Evolutionary conservation across 2,888 invertebrate genomes (phyloP), one percentile per base, ranked within the genome.

Genomic region (Campoplex nolae): DNA sequence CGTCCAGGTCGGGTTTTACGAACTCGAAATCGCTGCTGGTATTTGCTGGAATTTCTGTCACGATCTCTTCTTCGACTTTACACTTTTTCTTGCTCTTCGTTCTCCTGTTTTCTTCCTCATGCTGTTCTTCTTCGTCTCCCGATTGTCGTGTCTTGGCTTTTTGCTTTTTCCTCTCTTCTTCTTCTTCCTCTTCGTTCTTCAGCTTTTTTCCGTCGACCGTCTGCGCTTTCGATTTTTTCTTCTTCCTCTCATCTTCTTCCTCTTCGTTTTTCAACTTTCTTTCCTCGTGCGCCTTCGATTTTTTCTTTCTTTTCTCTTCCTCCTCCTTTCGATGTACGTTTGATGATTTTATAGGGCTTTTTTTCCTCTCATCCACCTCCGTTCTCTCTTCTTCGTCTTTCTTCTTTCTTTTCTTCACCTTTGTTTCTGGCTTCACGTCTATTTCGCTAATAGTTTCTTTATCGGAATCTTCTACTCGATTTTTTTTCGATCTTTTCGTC

Each of bases 331-430:
- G 42, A 42, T 42, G 42, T 9, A 7, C 9, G 9, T 42, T 42
- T 7, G 42, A 42, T 7, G 42, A 42, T 7, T 68, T 68, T 28
- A 54, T 54, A 23, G 51, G 54, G 3, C 82, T 79, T 79, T 62
- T 51, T 13, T 86, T 84, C 68, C 45, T 79, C 54, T 16, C 71
- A 11, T 56, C 48, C 16, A 48, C 38, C 9, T 75, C 81, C 45
- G 8, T 80, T 42, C 45, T 81, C 32, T 77, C n/a, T 28, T 58
- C 67, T 13, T 78, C 74, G 73, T 62, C 48, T n/a, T 71, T 88
- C 71, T 85, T 88, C 73, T 73, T 62, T 67, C 87, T 90, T 48
- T 88, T 86, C 28, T 84, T 88, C 1, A 51, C 87, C 79, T 73
- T 51, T 48, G 38, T 28, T n/a, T 68, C 81, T 18, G 70, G 68